Base-by-base conservation (phyloP, 37 sponge, comb jelly and placozoan genomes). In the Diacarnus erythraeanus region DNA sequence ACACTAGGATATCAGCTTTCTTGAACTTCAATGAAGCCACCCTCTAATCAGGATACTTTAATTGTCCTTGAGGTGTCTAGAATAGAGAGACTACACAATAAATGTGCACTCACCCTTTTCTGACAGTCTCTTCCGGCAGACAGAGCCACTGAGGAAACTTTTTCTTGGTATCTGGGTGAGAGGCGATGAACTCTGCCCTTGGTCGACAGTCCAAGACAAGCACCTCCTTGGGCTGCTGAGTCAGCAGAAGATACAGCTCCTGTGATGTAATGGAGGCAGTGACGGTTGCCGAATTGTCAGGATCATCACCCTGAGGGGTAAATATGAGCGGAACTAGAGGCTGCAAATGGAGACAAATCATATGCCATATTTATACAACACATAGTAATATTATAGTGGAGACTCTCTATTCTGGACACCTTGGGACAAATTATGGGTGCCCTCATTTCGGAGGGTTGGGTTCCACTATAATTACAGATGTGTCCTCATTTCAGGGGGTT, bases 131-230 rank as follows among this genome's bases (percentile, higher is more conserved):
- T 47, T 92, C 84, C 0, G 92, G 88, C 1, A 92, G n/a, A 21
- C 58, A 57, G 22, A 92, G 54, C 92, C 92, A 92, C 36, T 83
- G 84, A 23, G 87, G 92, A 38, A 70, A 92, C 70, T 84, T 89
- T 47, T 80, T 89, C 65, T 81, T 88, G 23, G 35, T 42, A 59
- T 92, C 92, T 47, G 73, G 73, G 37, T 87, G 88, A 59, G 82
- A 87, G 47, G 57, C 27, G 12, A 38, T 57, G 34, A 70, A 87
- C 42, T 64, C 67, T 4, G 71, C n/a, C 41, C 79, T 74, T 12
- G 88, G 70, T 0, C 92, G 69, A 23, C 92, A 92, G 38, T 87
- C 88, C 35, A 92, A 39, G 5, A 92, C 92, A 2, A 92, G 31
- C 26, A 83, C 84, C 27, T 83, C 30, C 25, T 84, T 78, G 1